A percentile compares a stretch with the other conserved stretches of the same genome.
Evolutionary conservation across 2,797 vertebrate species (phyloP).

Genomic region (Pangasius macronema): DNA sequence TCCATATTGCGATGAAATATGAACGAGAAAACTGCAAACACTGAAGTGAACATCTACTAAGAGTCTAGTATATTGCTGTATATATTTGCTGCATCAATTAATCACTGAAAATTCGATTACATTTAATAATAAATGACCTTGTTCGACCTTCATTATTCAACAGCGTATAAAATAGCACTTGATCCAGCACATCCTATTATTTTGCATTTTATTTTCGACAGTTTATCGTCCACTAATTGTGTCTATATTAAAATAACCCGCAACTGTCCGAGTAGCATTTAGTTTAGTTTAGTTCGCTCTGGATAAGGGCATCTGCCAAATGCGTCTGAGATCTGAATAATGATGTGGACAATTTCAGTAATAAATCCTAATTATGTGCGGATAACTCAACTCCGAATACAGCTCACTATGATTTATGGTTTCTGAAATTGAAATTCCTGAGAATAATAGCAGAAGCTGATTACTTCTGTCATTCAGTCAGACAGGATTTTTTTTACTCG

Average conservation of each 20-base stretch:
- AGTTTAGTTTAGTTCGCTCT: background rate
- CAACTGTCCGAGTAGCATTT: background rate
- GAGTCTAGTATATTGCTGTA: background rate
- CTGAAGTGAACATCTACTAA: background rate
- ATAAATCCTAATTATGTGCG: background rate
- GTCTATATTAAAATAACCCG: background rate
- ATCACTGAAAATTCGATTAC: background rate
- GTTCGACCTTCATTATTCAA: background rate
- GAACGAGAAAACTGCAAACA: background rate
- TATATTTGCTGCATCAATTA: background rate
- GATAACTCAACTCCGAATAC: background rate
- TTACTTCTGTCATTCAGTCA: constrained; percentile 37
- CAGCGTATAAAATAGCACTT: background rate
- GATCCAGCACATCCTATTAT: background rate
- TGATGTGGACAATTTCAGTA: background rate
- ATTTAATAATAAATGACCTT: background rate
- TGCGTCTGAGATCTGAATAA: background rate
- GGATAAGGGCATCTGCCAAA: too few species aligned
- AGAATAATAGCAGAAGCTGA: constrained; percentile 24
- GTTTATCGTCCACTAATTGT: background rate
- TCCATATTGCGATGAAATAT: background rate
- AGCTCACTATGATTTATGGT: constrained; percentile 8
- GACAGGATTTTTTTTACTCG: background rate
- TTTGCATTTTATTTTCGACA: background rate
- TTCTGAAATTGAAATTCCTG: constrained; percentile 23